Evolutionary conservation across 2,113 vertebrate genomes (phyloP).

Genomic region (Dicaeum eximium): DNA sequence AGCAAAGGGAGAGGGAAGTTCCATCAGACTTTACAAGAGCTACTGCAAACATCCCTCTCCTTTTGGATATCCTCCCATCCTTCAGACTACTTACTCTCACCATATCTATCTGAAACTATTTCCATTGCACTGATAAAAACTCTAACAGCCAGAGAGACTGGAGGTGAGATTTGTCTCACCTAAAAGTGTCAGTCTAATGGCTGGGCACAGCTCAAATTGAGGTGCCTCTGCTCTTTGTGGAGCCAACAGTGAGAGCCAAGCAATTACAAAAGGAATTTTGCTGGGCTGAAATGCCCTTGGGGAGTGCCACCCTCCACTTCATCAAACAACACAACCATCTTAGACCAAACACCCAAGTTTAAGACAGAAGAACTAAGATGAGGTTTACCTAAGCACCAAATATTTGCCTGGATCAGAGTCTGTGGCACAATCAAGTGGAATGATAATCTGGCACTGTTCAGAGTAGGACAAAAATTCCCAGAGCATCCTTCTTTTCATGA

Average conservation of each 20-base stretch:
- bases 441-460: background rate
- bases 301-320: background rate
- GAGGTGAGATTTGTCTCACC: background rate
- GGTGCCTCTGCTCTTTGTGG: background rate
- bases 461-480: background rate
- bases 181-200: background rate
- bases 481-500: background rate
- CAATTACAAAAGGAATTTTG: background rate
- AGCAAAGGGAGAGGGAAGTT: background rate
- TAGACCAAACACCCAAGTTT: background rate
- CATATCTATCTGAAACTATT: slow-evolving; percentile 11
- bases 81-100: background rate
- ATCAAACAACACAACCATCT: background rate
- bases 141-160: background rate
- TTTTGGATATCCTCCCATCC: background rate
- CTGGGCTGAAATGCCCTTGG: background rate
- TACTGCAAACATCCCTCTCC: background rate
- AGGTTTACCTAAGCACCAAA: background rate
- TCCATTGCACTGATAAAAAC: slow-evolving; percentile 14
- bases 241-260: background rate
- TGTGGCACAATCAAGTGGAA: background rate
- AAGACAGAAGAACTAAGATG: background rate
- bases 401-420: background rate
- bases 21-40: background rate
- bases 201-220: background rate